Evolutionary conservation across 1,140 invertebrate genomes (phyloP).

Genomic region (Pogonus chalceus): DNA sequence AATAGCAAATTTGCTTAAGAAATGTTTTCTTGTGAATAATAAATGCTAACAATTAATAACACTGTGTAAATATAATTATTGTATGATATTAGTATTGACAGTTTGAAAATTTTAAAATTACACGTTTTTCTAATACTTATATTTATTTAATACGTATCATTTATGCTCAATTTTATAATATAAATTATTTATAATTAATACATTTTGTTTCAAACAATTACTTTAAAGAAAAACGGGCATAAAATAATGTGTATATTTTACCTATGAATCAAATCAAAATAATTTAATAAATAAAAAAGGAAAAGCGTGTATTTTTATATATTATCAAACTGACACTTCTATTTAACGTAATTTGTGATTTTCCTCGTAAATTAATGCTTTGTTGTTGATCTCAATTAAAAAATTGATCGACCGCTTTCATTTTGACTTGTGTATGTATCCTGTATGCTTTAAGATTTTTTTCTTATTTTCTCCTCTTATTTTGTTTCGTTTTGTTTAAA

Average conservation of each 20-base stretch:
- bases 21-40: constrained; percentile 2
- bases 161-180: no score
- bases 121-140: neutral
- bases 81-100: neutral
- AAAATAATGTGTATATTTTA: no score
- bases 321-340: constrained; percentile 5
- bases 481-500: no score
- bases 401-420: constrained; percentile 26
- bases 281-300: neutral
- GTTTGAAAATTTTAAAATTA: neutral
- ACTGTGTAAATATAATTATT: constrained; percentile 5
- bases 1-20: neutral
- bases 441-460: constrained; percentile 1
- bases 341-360: constrained; percentile 22
- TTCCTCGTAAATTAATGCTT: constrained; percentile 26
- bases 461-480: neutral
- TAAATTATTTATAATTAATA: no score
- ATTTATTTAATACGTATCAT: no score
- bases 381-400: constrained; percentile 30
- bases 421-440: constrained; percentile 11
- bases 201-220: no score
- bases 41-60: neutral
- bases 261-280: no score
- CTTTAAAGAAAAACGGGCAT: no score
- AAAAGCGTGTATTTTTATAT: constrained; percentile 1